phyloP scores from a whole-genome alignment of 2,797 vertebrate genomes.

The Sorex maritimensis region DNA sequence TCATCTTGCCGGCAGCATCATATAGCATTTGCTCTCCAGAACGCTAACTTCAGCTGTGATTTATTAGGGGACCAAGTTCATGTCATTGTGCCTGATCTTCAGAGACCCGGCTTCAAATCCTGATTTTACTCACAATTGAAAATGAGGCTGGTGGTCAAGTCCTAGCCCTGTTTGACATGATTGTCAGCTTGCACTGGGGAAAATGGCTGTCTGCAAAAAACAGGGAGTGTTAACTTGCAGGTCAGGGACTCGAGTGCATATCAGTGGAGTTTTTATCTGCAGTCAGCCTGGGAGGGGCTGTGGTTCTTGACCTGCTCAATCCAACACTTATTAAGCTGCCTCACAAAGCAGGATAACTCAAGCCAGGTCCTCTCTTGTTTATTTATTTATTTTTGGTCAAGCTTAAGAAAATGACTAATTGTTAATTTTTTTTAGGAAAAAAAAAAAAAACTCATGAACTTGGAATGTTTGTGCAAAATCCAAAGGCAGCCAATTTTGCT shows the following conservation, averaged over 20 bases:
- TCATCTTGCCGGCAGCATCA: slow-evolving; percentile 71
- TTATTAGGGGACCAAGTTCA: slow-evolving; percentile 84
- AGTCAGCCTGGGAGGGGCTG: slow-evolving; percentile 30
- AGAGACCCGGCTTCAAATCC: slow-evolving; percentile 84
- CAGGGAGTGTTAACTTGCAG: slow-evolving; percentile 67
- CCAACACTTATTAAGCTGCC: slow-evolving; percentile 71
- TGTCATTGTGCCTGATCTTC: slow-evolving; percentile 79
- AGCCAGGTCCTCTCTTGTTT: slow-evolving; percentile 58
- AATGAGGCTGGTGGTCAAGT: slow-evolving; percentile 80
- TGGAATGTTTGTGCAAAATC: slow-evolving; percentile 83
- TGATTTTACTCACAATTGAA: slow-evolving; percentile 82
- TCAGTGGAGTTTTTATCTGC: slow-evolving; percentile 61
- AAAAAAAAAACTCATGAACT: slow-evolving; percentile 67
- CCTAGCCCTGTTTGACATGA: slow-evolving; percentile 66
- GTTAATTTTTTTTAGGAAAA: slow-evolving; percentile 75
- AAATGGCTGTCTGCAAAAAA: slow-evolving; percentile 54
- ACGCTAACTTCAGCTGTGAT: slow-evolving; percentile 79
- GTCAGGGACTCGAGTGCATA: slow-evolving; percentile 66
- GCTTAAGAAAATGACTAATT: slow-evolving; percentile 84
- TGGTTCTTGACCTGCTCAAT: slow-evolving; percentile 52
- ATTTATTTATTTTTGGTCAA: slow-evolving; percentile 73
- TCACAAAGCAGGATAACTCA: slow-evolving; percentile 59
- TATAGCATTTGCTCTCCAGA: slow-evolving; percentile 45
- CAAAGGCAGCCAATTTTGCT: slow-evolving; percentile 85
- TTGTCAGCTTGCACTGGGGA: slow-evolving; percentile 74